These are phyloP conservation scores for Craseonycteris thonglongyai DNA, from an alignment of 2,113 vertebrate species.

Conservation along the genomic window DNA sequence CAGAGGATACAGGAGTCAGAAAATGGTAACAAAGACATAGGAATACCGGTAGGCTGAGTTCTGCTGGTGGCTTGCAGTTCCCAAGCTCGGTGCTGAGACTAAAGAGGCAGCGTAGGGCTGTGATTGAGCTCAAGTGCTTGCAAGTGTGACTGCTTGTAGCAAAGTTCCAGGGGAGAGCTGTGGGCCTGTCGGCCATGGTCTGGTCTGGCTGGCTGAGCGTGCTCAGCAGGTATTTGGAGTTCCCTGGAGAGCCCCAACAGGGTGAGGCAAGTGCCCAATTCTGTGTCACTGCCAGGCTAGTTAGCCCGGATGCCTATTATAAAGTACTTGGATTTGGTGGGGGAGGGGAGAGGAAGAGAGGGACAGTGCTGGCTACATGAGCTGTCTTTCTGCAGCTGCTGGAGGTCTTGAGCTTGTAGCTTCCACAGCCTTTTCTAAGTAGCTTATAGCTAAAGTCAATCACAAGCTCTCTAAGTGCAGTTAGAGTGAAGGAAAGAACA, in stretches of 20 bases:
- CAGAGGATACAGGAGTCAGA: background rate
- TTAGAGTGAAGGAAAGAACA: background rate
- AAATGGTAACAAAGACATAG: background rate
- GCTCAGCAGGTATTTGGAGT: background rate
- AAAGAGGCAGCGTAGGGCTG: background rate
- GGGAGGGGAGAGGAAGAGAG: background rate
- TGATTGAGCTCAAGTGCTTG: background rate
- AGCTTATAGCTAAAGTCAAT: background rate
- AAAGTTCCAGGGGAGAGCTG: background rate
- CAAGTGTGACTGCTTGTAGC: background rate
- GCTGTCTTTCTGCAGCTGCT: background rate
- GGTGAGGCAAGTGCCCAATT: background rate
- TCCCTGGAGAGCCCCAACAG: background rate
- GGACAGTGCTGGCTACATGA: background rate
- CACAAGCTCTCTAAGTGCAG: background rate
- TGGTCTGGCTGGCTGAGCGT: background rate
- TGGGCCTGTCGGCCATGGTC: rapidly evolving
- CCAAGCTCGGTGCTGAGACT: background rate
- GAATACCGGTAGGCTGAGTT: background rate
- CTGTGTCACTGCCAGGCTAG: background rate
- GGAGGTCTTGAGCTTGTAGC: background rate
- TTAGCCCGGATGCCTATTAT: background rate
- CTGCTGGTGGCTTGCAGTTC: background rate
- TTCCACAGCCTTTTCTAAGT: background rate
- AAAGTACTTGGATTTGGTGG: background rate